Evolutionary conservation across 2,113 vertebrate species (phyloP), one percentile per base, ranked within the genome.

Genomic region (Pseudopipra pipra): DNA sequence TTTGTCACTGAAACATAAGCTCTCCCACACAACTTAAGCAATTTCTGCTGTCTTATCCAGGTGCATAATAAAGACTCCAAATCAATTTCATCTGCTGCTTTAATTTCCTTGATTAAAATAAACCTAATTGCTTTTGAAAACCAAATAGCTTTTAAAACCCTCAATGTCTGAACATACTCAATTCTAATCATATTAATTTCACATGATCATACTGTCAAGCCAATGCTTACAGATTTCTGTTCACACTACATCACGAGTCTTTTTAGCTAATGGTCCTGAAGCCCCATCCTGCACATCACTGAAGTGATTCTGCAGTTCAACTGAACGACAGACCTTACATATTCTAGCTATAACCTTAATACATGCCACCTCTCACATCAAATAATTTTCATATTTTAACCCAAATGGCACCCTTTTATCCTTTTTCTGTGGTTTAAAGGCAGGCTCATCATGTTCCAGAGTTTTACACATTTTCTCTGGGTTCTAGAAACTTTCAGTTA

Each of bases 91-190:
- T 47, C 78, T 68, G 52, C 39, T 44, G 67, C 14, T 39, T 47
- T 51, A 47, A 81, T 74, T 81, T 89, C 39, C 54, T 73, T 81
- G 56, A 96, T 58, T 94, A 94, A 82, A 87, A 81, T n/a, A 56
- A 68, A 70, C 8, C 13, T 19, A 51, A 59, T 11, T 52, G 39
- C 9, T 85, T 91, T 65, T 90, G 54, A 89, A 87, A 90, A 25
- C 8, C 46, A 72, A 66, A 72, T 11, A 65, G n/a, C 24, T 85
- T 76, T 41, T 63, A 59, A 84, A 67, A 8, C 35, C 63, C n/a
- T 51, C 39, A 33, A 22, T 61, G 12, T 47, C 30, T 67, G 24
- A 82, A 82, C 23, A 59, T 54, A 66, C 8, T 59, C 1, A 3
- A 21, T 62, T 87, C 17, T 63, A 59, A 66, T 54, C 3, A 35